These are phyloP conservation scores for Cydia fagiglandana DNA, from an alignment of 1,140 invertebrate genomes.

Conservation along the genomic window DNA sequence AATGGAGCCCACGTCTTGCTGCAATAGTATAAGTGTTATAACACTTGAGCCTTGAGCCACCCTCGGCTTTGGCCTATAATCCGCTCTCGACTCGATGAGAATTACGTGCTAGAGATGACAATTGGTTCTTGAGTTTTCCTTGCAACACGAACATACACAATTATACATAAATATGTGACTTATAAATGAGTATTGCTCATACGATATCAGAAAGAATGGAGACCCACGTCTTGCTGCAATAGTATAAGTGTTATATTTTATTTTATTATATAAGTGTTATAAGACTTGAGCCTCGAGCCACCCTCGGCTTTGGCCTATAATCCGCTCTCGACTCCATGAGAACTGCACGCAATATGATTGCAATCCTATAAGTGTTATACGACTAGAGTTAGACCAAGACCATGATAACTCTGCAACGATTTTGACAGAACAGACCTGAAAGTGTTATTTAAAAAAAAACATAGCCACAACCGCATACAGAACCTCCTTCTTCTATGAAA, in stretches of 20 bases:
- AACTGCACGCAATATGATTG: conserved; percentile 60
- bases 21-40: not conserved
- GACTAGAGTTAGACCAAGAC: too few species aligned
- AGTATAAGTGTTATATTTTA: not conserved
- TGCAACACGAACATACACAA: not conserved
- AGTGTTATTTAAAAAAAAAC: too few species aligned
- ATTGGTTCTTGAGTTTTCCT: conserved; percentile 49
- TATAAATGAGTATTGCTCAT: too few species aligned
- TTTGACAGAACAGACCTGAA: too few species aligned
- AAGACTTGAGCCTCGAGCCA: not conserved
- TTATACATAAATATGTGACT: too few species aligned
- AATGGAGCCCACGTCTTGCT: not conserved
- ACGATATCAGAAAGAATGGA: not conserved
- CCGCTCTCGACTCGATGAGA: conserved; percentile 66
- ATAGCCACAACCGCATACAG: too few species aligned
- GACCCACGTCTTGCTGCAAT: not conserved
- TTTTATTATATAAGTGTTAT: too few species aligned
- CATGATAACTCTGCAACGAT: too few species aligned
- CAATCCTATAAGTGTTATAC: conserved; percentile 30
- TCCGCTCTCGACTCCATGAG: conserved; percentile 66
- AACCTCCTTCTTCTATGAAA: too few species aligned
- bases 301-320: conserved; percentile 55
- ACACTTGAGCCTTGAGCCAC: not conserved
- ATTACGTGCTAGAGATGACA: conserved; percentile 62
- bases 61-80: conserved; percentile 58